phyloP scores from a whole-genome alignment of 1,140 invertebrate species.

The Onthophagus taurus region DNA sequence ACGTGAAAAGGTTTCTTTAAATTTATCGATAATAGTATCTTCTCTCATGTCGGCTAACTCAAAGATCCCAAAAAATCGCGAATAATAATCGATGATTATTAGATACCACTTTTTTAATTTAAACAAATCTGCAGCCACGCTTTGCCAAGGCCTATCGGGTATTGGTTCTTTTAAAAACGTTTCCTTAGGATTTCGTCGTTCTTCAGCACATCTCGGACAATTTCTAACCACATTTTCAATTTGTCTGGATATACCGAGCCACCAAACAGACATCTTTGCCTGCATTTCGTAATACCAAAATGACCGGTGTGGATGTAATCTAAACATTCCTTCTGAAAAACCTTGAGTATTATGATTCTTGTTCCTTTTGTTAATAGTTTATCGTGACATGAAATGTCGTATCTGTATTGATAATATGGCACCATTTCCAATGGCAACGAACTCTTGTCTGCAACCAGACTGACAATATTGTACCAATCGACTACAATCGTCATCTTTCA shows the following conservation, averaged over 20 bases:
- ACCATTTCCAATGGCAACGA: slow-evolving; percentile 1
- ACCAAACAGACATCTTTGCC: slow-evolving; percentile 21
- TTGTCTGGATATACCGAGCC: slow-evolving; percentile 21
- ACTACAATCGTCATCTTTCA: slow-evolving; percentile 14
- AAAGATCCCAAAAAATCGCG: slow-evolving; percentile 24
- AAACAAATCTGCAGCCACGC: slow-evolving; percentile 25
- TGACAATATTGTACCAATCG: slow-evolving; percentile 16
- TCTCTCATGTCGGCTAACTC: slow-evolving; percentile 16
- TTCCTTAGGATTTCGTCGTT: slow-evolving; percentile 17
- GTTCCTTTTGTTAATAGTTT: slow-evolving; percentile 18
- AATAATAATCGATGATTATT: slow-evolving; percentile 26
- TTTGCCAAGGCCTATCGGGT: slow-evolving; percentile 21
- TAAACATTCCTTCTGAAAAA: slow-evolving; percentile 20
- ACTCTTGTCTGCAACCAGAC: slow-evolving; percentile 16
- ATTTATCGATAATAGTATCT: slow-evolving; percentile 15
- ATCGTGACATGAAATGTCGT: slow-evolving; percentile 16
- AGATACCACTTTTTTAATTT: slow-evolving; percentile 24
- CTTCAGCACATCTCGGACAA: slow-evolving; percentile 22
- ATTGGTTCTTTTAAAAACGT: slow-evolving; percentile 21
- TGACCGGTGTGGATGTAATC: slow-evolving; percentile 23
- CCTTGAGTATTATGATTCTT: slow-evolving; percentile 22
- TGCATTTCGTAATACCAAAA: slow-evolving; percentile 23
- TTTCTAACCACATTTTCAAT: slow-evolving; percentile 21
- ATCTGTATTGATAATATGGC: slow-evolving; percentile 18
- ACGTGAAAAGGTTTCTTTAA: slow-evolving; percentile 21